Base-by-base conservation (phyloP, 2,113 vertebrate species). In the Datnioides undecimradiatus region DNA sequence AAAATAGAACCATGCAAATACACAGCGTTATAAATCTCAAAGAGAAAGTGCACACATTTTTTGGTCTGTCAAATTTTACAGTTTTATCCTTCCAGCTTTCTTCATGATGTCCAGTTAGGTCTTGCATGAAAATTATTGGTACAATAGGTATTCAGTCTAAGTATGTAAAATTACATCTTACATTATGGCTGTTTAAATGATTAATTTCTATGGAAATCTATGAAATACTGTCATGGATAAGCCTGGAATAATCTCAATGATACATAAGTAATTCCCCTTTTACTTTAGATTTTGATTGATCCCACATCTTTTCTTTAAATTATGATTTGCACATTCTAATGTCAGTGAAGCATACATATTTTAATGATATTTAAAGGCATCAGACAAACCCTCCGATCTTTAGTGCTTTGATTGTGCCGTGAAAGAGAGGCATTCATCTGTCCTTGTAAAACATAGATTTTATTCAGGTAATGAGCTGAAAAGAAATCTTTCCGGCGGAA, bases 401-500 rank as follows among this genome's bases (percentile, higher is more conserved):
- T 9, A 0, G 7, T 11, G 45, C n/a, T 46, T 65, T 14, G 2
- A 9, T 16, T 62, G 41, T 60, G 27, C 25, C 64, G 8, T 43
- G 29, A 52, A 17, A 16, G 21, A 65, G 21, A 65, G 72, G n/a
- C 17, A 76, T 65, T 43, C 8, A n/a, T 45, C 40, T 66, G 19
- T 65, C 45, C 49, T 58, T 52, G 40, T 49, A 14, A 41, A 59
- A 41, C 6, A 21, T 3, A 23, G 34, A 76, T 76, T 59, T 34
- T 31, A 33, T 81, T 49, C 23, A 38, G 25, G 11, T 63, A 34
- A 57, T 60, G 45, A 72, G 36, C 29, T 80, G 46, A 76, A 13
- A 13, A 67, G 46, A 64, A 45, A 48, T 65, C 52, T 80, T 63
- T 9, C 40, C 14, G 60, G 45, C 67, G 36, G 55, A 74, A 48